Evolutionary conservation across 2,113 vertebrate genomes (phyloP), one percentile per base, ranked within the genome.

Genomic region (Phrynocephalus versicolor): DNA sequence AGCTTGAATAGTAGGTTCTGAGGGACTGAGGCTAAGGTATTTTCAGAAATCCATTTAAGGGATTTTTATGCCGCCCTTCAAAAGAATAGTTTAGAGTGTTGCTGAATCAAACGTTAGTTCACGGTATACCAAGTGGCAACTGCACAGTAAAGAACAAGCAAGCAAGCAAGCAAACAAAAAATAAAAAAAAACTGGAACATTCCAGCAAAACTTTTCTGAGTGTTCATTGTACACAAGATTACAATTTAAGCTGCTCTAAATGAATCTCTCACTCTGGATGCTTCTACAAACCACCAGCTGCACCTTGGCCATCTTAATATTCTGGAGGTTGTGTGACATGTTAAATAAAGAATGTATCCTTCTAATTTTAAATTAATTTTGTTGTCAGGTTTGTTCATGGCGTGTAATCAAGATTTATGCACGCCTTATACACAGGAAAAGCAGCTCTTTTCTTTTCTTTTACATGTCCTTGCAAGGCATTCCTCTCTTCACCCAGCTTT

Each of bases 401-500:
- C 87, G 85, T 86, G 41, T 91, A 93, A 95, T 95, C 89, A 95
- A 94, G 93, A 94, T 93, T 95, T 95, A 93, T 93, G 87, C 58
- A 90, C 89, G 85, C 62, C 89, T 93, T 86, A 91, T 87, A 94
- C 85, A 93, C 88, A 90, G 85, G 73, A 91, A 65, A 4, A 14
- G 23, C 79, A 33, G 55, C 85, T 45, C 30, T 62, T 84, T 84
- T 39, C 19, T 85, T 76, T 65, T 18, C 37, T 27, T 85, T 79
- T 88, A 55, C 3, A 1, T 89, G 23, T 92, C 86, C 92, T 85
- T 87, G n/a, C 86, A 45, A 84, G 58, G 92, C 41, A 90, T 74
- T 58, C 73, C 10, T 86, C 86, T 60, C 25, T 37, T 90, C 87
- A 81, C 62, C n/a, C 58, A 89, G 64, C 64, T 83, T 3, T 85